phyloP scores from a whole-genome alignment of 64 coral and sea anemone species.

The Acropora yongei region DNA sequence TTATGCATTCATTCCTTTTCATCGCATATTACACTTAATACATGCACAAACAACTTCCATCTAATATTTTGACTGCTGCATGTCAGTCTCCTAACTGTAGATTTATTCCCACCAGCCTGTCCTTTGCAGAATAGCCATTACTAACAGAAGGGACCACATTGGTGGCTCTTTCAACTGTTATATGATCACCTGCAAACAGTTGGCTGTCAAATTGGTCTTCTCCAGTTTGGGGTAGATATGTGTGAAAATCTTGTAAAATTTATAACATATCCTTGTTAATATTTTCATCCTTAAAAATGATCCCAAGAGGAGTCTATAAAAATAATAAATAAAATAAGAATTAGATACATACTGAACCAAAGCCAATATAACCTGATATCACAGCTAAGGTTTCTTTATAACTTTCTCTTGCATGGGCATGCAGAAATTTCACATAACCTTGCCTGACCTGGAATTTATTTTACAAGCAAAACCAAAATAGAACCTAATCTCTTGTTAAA shows the following conservation, averaged over 20 bases:
- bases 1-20: neutral
- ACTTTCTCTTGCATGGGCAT: neutral
- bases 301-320: no score
- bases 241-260: slow-evolving; percentile 46
- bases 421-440: no score
- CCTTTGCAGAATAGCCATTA: slow-evolving; percentile 4
- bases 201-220: neutral
- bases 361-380: neutral
- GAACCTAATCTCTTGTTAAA: slow-evolving; percentile 3
- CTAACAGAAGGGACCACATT: neutral
- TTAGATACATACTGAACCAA: no score
- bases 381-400: neutral
- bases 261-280: slow-evolving; percentile 3
- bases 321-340: no score
- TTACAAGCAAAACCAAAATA: neutral
- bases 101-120: slow-evolving; percentile 15
- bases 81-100: no score
- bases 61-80: neutral
- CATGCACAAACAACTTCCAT: slow-evolving; percentile 37
- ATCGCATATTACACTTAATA: neutral
- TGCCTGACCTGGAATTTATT: neutral
- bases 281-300: no score
- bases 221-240: slow-evolving; percentile 28
- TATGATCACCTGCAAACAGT: neutral
- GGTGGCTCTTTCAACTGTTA: no score